Base-by-base conservation (phyloP, 2,888 invertebrate species). In the Trichopria drosophilae region DNA sequence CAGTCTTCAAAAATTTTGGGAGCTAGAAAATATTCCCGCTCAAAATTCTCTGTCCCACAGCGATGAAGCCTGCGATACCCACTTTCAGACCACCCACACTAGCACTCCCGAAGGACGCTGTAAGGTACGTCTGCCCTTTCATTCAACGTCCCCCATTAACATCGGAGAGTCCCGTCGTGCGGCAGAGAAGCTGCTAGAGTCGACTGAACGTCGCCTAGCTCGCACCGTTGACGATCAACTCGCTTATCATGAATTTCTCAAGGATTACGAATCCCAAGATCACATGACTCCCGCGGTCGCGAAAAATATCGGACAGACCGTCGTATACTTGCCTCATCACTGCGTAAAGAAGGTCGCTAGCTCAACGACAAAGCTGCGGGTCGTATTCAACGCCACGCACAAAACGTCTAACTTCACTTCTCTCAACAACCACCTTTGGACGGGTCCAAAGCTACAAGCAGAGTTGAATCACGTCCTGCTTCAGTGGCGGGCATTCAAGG, bases 311-410 rank as follows among this genome's bases (percentile, higher is more conserved):
- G n/a, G n/a, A n/a, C n/a, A n/a, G n/a, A n/a, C n/a, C n/a, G 10
- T 12, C 2, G 34, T 35, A 6, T 49, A 49, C 16, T 18, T 50
- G 4, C 19, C 50, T 1, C 53, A 53, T 9, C 50, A 50, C 6
- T 26, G 49, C 3, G 41, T 45, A 1, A 9, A 41, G 1, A 32
- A 31, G n/a, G 15, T 15, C 1, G 16, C 4, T 13, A 50, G 46
- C 28, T 29, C 26, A n/a, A 49, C 6, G 53, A n/a, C n/a, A n/a
- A n/a, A n/a, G n/a, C n/a, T n/a, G n/a, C n/a, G n/a, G n/a, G n/a
- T n/a, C n/a, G n/a, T 51, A 1, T 55, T 49, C 22, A 43, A 55
- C 19, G 55, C 49, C 3, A 53, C 55, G 7, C 22, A 36, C 1
- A 15, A 24, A 4, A 50, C 53, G 2, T 18, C 43, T 1, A 42